Evolutionary conservation across 2,113 vertebrate genomes (phyloP), one percentile per base, ranked within the genome.

Genomic region (Corvus moneduloides): DNA sequence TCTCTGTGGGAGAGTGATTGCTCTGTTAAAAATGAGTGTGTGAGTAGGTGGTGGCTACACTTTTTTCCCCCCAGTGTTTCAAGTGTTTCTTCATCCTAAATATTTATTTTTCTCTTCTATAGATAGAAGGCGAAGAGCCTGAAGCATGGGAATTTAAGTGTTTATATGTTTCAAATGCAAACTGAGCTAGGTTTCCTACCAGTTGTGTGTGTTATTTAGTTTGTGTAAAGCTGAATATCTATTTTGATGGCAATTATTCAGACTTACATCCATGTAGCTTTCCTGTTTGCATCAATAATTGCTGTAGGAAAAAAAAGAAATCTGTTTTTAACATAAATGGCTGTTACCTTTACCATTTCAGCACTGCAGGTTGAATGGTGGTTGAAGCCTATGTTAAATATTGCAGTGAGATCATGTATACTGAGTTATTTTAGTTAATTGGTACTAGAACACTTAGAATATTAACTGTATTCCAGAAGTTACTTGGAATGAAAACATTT

Each of bases 241-340:
- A 3, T 95, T 91, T 95, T 1, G 0, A 18, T 78, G 56, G 59
- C 28, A 87, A 28, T 88, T 86, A 72, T 35, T 95, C 49, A 37
- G 35, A 49, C 41, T 90, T 86, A 52, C 46, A 71, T 96, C 71
- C 87, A 19, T 75, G 44, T 88, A 76, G 55, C 51, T 83, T 94
- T 91, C 30, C 54, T 95, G 58, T 94, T 95, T 35, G 71, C n/a
- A 77, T 74, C 68, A 75, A 33, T 84, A 89, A 78, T 78, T 85
- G 35, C 58, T 84, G 27, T 22, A 83, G 68, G 51, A 67, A 83
- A 91, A 55, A 80, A 85, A 63, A 62, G 4, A 54, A 44, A 26
- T 76, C 21, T 64, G 26, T 27, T 64, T 85, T 92, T 88, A 52
- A n/a, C 13, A 24, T 48, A 74, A 90, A 68, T 67, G 16, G 23